Conservation (phyloP, 2,113 vertebrate species). For the Neodon shergylaensis region DNA sequence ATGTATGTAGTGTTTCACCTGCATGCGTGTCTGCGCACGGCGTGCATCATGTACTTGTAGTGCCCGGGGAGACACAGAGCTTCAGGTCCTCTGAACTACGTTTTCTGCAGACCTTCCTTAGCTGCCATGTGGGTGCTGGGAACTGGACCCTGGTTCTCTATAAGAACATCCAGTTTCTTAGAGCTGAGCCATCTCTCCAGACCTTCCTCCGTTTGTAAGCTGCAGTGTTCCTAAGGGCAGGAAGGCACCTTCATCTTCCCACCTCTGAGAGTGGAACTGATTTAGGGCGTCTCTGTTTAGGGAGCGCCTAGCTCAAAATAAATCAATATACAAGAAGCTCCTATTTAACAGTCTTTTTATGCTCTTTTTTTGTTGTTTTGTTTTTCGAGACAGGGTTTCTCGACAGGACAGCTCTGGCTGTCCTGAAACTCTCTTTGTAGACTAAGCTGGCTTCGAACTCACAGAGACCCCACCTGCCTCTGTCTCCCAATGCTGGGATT, state of each 20-base stretch:
- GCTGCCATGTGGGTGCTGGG: not conserved
- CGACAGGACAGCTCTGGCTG: not conserved
- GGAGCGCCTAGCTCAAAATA: conserved; percentile 12
- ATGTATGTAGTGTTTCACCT: not conserved
- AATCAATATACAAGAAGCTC: not conserved
- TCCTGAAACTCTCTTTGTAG: not conserved
- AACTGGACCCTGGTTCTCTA: not conserved
- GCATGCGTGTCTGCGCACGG: not conserved
- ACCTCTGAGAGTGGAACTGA: conserved; percentile 24
- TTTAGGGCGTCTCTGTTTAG: conserved; percentile 38
- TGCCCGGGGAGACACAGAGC: not conserved
- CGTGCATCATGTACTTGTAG: not conserved
- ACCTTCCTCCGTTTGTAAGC: not conserved
- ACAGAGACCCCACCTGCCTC: not conserved
- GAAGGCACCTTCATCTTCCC: not conserved
- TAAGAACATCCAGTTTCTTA: not conserved
- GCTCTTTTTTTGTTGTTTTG: not conserved
- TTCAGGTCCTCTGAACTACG: not conserved
- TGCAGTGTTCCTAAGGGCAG: not conserved
- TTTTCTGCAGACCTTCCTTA: not conserved
- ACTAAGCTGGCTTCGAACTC: not conserved
- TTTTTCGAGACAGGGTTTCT: not conserved
- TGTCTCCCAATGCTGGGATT: not conserved
- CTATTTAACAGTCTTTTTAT: not conserved
- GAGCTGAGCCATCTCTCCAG: not conserved